Evolutionary conservation across 2,797 vertebrate species (phyloP), one percentile per base, ranked within the genome.

Genomic region (Micrastur ruficollis): DNA sequence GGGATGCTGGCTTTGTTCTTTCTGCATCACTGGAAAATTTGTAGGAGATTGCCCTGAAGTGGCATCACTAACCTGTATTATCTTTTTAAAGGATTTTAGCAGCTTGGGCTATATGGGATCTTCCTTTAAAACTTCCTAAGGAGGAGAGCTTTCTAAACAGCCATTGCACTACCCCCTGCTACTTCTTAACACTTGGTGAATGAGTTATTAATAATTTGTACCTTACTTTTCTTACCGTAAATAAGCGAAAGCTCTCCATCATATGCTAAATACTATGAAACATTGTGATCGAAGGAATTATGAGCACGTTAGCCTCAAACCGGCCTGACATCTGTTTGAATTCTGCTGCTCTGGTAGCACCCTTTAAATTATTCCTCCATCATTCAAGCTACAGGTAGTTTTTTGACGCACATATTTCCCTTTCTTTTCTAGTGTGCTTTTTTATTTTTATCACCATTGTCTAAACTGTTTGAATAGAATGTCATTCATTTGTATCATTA

Each of bases 161-260:
- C 68, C 44, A 5, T 59, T 79, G 26, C 55, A 40, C 32, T 80
- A 22, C 44, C 65, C 78, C 42, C 83, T 90, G 81, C 67, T 86
- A 73, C 50, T 55, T 86, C 68, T 81, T 70, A 86, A 62, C 44
- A 59, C 55, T 61, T 72, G 59, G 31, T 84, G 66, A 96, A 86
- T 79, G 25, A 62, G 47, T 74, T 94, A 80, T 92, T 93, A 92
- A 84, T 94, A 93, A 92, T 92, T 86, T 50, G 55, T 84, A 79
- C 58, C 58, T 32, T 78, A 20, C 31, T 90, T 94, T 86, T 76
- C 46, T 58, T 88, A 68, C 46, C 8, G 31, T 85, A 90, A 90
- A 81, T 88, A 95, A 93, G 14, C 87, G 81, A 93, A 95, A 89
- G 55, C 67, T 90, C 52, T 95, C 83, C 50, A 70, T 90, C 91